phyloP scores from a whole-genome alignment of 2,797 vertebrate genomes.

The Characodon lateralis region DNA sequence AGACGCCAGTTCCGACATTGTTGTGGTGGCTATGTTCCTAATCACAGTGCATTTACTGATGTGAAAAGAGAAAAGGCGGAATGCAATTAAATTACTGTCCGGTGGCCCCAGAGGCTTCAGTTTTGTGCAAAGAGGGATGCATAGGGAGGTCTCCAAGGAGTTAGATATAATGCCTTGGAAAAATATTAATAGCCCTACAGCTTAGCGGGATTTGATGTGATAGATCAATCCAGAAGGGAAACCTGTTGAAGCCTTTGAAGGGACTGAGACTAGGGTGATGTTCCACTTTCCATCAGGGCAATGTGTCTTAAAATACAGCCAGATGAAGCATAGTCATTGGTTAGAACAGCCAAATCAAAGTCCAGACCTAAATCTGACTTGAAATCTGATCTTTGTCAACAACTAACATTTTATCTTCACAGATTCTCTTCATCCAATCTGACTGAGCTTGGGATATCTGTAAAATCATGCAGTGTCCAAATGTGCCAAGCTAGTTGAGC shows the following conservation, averaged over 20 bases:
- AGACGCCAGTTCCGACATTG: slow-evolving; percentile 58
- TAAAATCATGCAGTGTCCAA: background rate
- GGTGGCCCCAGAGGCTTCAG: slow-evolving; percentile 40
- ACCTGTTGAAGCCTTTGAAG: background rate
- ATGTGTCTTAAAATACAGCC: background rate
- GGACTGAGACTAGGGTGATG: background rate
- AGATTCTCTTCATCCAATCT: background rate
- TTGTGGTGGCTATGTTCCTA: slow-evolving; percentile 30
- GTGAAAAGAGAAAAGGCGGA: slow-evolving; percentile 56
- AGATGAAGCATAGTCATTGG: background rate
- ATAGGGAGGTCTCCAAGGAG: slow-evolving; percentile 38
- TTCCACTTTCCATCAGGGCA: background rate
- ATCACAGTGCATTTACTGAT: slow-evolving; percentile 39
- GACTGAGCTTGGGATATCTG: background rate
- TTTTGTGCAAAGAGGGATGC: slow-evolving; percentile 10
- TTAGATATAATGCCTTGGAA: slow-evolving; percentile 23
- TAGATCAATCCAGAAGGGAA: background rate
- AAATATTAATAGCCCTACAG: background rate
- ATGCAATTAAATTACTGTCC: slow-evolving; percentile 64
- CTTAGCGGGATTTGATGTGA: background rate
- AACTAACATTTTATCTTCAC: background rate
- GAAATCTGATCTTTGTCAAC: background rate
- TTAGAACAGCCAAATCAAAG: background rate
- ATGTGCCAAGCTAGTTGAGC: background rate
- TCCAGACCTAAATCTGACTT: background rate